Conservation (phyloP, 2,113 vertebrate genomes). For the Plotosus lineatus region DNA sequence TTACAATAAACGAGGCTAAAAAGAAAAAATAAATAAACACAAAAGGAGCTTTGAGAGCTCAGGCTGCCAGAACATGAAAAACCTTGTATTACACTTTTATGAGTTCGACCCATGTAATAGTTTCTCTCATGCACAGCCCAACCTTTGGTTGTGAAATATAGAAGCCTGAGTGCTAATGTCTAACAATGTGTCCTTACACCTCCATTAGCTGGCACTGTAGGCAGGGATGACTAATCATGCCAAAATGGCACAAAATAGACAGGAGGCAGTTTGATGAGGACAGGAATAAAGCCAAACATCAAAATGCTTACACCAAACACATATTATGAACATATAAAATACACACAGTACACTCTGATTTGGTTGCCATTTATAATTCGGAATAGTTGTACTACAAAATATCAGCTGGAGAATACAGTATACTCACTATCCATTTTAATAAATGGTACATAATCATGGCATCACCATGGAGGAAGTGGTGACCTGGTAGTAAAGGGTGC, state of each 20-base stretch:
- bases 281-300: not conserved
- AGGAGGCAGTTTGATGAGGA: constrained; percentile 4
- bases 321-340: not conserved
- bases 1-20: constrained; percentile 1
- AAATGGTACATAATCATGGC: not conserved
- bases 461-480: no score
- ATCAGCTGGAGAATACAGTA: not conserved
- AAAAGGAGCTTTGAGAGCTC: not conserved
- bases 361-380: not conserved
- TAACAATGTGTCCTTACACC: constrained; percentile 23
- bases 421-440: not conserved
- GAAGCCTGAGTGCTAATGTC: not conserved
- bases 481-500: no score
- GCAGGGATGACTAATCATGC: not conserved
- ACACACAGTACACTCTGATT: not conserved
- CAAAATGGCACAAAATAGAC: constrained; percentile 8
- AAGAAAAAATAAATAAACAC: not conserved
- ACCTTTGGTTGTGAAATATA: not conserved
- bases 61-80: not conserved
- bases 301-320: not conserved
- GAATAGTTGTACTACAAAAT: not conserved
- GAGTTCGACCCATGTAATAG: not conserved
- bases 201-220: constrained; percentile 35
- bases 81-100: not conserved
- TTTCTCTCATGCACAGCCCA: not conserved